These are phyloP conservation scores for Tolypeutes matacus DNA, from an alignment of 2,797 vertebrate genomes.

Conservation along the genomic window DNA sequence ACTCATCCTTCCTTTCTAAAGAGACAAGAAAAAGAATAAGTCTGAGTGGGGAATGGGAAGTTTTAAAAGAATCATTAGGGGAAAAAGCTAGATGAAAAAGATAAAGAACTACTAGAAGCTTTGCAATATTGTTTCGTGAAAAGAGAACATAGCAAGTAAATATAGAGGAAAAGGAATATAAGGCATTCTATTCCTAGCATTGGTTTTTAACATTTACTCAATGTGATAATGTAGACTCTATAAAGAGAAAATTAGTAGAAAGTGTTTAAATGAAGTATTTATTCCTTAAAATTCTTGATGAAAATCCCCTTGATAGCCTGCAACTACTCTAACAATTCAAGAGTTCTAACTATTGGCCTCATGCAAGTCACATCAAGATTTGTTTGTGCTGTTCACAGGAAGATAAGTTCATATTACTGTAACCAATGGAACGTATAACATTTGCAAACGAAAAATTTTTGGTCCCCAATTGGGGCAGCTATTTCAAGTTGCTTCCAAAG, in stretches of 20 bases:
- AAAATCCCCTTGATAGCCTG: neutral
- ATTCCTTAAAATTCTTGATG: neutral
- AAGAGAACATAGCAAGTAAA: constrained; percentile 17
- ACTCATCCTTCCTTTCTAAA: neutral
- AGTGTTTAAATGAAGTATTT: constrained; percentile 43
- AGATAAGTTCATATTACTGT: neutral
- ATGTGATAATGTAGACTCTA: neutral
- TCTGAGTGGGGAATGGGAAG: neutral
- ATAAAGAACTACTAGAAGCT: neutral
- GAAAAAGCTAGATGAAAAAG: constrained; percentile 26
- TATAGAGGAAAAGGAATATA: neutral
- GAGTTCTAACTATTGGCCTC: neutral
- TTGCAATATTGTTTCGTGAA: constrained; percentile 58
- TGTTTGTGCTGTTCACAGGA: neutral
- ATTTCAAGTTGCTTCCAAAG: constrained; percentile 47
- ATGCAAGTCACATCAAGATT: neutral
- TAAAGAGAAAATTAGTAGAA: constrained; percentile 31
- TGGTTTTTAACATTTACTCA: constrained; percentile 30
- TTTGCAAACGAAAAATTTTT: constrained; percentile 32
- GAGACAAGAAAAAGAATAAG: neutral
- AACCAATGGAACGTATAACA: neutral
- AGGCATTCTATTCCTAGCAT: neutral
- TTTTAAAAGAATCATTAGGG: neutral
- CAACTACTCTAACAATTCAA: neutral
- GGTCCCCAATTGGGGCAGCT: neutral